Base-by-base conservation (phyloP, 2,113 vertebrate genomes). In the Mesembrinibis cayennensis region DNA sequence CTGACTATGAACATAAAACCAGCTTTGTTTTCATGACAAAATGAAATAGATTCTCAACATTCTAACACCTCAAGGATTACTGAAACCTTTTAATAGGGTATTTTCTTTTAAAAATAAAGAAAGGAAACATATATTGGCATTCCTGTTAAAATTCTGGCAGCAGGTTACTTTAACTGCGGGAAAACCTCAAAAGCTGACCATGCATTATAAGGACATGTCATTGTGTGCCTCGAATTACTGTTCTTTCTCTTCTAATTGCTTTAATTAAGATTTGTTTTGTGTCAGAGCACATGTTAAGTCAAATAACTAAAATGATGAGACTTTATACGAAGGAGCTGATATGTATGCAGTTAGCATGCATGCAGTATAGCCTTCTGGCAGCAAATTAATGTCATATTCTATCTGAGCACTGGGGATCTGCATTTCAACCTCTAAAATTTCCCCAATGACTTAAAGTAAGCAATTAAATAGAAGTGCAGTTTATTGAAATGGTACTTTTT, bases 401-500 rank as follows among this genome's bases (percentile, higher is more conserved):
- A 97, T 96, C 95, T 82, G 49, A 98, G 95, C 98, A 97, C 97
- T 89, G 85, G 97, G 97, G 98, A 98, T 97, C 95, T 97, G 97
- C 93, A 97, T 98, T 98, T 98, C 97, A 97, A 96, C 96, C 77
- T 97, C 97, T 97, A 97, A 98, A 98, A 98, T 98, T 98, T 98
- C 98, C 98, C 98, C 97, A 98, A 97, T 96, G 98, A 97, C 95
- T 98, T 97, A 98, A 98, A 98, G 96, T 96, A 98, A 97, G 96
- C 98, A 98, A 98, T 98, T 98, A 98, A 98, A 97, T 97, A 96
- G 95, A 97, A 98, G 97, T 96, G 96, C 82, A 98, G 98, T 97
- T 98, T 97, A 98, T 61, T 97, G 98, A 98, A 98, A 98, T 92
- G 95, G 96, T 97, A 97, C 97, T 98, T 98, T 98, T 97, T 95